Evolutionary conservation across 2,797 vertebrate genomes (phyloP), one percentile per base, ranked within the genome.

Genomic region (Bryconaethiops microstoma): DNA sequence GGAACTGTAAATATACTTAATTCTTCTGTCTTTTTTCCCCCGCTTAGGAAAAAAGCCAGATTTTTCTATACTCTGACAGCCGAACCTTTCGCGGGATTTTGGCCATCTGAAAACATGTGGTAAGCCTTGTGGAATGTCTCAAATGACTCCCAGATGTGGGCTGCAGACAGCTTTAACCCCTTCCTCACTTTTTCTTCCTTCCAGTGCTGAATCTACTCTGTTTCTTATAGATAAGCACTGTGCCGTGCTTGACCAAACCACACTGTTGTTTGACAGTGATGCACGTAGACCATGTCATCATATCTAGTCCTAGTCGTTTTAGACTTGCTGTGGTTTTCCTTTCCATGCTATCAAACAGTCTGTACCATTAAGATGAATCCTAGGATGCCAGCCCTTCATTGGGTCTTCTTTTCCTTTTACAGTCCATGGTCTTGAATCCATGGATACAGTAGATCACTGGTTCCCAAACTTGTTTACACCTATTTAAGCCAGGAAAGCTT

Each of bases 91-190:
- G 92, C 91, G 92, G 92, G 94, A 93, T 93, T 92, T 91, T 92
- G 93, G 93, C 93, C 93, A 94, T 94, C 93, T 93, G 91, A 95
- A 94, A 94, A 94, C 92, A 95, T 95, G 94, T 94, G 93, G 93
- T 95, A 95, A 95, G 94, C 91, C 93, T 92, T 90, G 90, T 93
- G 94, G 94, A 95, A 95, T 95, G 94, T 92, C 90, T 93, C 91
- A 93, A 94, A 95, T 92, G 91, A 93, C 87, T 95, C 93, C 94
- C 94, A 95, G 94, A 95, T 95, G 94, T 95, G 93, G 91, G 90
- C 90, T 48, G 88, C 92, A 93, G 93, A 93, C 92, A 87, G 89
- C 87, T 91, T 95, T 95, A 94, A 95, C 93, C 93, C 93, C 80
- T 94, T 93, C 89, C 88, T 63, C 42, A 0, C 69, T 7, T 25